Evolutionary conservation across 2,888 invertebrate species (phyloP).

Genomic region (Diarsia brunnea): DNA sequence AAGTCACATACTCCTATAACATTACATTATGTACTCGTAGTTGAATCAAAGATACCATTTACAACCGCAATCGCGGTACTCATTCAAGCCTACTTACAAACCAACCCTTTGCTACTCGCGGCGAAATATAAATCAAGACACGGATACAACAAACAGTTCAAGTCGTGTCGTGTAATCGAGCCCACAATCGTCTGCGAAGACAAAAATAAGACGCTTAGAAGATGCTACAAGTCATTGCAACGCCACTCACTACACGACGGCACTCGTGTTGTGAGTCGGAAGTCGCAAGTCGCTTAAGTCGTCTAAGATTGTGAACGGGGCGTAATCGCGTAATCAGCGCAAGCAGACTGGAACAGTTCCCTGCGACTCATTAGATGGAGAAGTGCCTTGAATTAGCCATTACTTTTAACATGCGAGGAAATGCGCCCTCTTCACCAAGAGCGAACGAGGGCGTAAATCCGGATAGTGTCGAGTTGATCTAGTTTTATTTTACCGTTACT

Average conservation of each 20-base stretch:
- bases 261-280: not conserved
- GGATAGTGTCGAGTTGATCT: constrained; percentile 22
- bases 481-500: constrained; percentile 25
- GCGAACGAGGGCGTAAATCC: constrained; percentile 36
- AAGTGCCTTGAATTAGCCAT: constrained; percentile 62
- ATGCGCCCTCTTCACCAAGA: constrained; percentile 44
- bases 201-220: not conserved
- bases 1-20: too few species aligned
- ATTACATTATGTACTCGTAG: too few species aligned
- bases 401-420: constrained; percentile 60
- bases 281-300: constrained; percentile 9
- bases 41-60: not conserved
- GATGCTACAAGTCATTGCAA: not conserved
- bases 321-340: constrained; percentile 53
- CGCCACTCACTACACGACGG: not conserved
- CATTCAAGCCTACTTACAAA: not conserved
- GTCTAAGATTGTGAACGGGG: not conserved
- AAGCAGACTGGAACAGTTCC: constrained; percentile 37
- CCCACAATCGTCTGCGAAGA: not conserved
- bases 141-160: constrained; percentile 5
- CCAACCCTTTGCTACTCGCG: not conserved
- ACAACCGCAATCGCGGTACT: not conserved
- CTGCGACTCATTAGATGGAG: constrained; percentile 53
- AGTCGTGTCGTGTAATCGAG: not conserved
- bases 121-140: constrained; percentile 18